phyloP scores from a whole-genome alignment of 1,140 invertebrate species.

The Mesaphorura yosii region DNA sequence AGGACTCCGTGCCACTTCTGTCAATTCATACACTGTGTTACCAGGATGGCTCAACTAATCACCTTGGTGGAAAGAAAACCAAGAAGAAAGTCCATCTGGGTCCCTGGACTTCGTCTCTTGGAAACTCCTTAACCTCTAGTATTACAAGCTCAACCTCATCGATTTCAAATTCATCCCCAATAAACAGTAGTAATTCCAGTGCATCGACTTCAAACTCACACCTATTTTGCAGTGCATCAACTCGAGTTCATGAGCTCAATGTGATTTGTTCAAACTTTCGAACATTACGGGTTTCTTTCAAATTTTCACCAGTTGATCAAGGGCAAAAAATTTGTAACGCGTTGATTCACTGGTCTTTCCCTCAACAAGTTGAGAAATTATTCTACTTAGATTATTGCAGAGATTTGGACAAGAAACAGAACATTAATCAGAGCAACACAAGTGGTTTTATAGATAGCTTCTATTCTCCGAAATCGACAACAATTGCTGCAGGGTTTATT shows the following conservation, averaged over 20 bases:
- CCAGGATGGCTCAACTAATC: constrained; percentile 20
- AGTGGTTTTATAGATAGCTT: no score
- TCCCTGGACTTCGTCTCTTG: constrained; percentile 4
- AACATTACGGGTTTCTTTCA: constrained; percentile 76
- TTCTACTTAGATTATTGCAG: constrained; percentile 37
- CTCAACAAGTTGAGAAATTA: constrained; percentile 64
- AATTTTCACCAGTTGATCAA: constrained; percentile 63
- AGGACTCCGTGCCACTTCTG: constrained; percentile 23
- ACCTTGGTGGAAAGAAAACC: constrained; percentile 6
- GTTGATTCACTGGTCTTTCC: constrained; percentile 74
- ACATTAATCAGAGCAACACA: no score
- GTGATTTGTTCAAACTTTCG: constrained; percentile 55
- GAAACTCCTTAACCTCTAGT: neutral
- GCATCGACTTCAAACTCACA: no score
- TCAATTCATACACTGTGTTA: constrained; percentile 25
- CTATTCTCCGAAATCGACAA: no score
- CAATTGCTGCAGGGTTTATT: no score
- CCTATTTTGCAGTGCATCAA: constrained; percentile 12
- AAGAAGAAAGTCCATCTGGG: constrained; percentile 13
- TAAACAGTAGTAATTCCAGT: no score
- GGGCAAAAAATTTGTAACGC: constrained; percentile 57
- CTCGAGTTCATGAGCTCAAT: constrained; percentile 29
- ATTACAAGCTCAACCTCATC: constrained; percentile 2
- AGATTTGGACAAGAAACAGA: neutral
- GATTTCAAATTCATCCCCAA: no score